Evolutionary conservation across 1,140 invertebrate species (phyloP), one percentile per base, ranked within the genome.

Genomic region (Steinernema khuongi): DNA sequence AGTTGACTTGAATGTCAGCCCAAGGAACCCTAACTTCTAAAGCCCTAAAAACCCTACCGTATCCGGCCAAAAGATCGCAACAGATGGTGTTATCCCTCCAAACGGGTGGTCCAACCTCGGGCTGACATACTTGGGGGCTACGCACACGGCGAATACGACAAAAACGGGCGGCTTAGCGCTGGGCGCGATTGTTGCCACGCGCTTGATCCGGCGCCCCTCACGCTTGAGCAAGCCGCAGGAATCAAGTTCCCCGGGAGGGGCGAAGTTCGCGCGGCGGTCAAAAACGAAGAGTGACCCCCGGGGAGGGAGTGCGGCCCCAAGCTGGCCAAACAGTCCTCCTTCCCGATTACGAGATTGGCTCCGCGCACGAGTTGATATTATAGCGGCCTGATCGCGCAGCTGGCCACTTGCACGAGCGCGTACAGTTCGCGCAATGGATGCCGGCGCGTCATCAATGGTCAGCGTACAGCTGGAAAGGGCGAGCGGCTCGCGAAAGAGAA

Each of bases 381-480:
- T 60, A 60, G 11, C 22, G 2, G 50, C 50, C 14, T 60, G 50
- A 14, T 60, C 50, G 50, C 50, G 50, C 50, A 60, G 50, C 50
- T 60, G 50, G 50, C 22, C 26, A 4, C 22, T 60, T 22, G 36
- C 7, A 22, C 36, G n/a, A 41, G n/a, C 36, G 36, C 7, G 36
- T 41, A 41, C 36, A 41, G 36, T 41, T 41, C 36, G 36, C 36
- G 36, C 36, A 41, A n/a, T 7, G 36, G 36, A n/a, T 41, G 36
- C 36, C 11, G n/a, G n/a, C n/a, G 50, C 50, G 50, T 60, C 50
- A 60, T 60, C 50, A 60, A 60, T 60, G 50, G 50, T 60, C 50
- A 60, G 11, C 50, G 50, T 22, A 26, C 50, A 60, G 50, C 50
- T 60, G 50, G 11, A 60, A 60, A 60, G 50, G 50, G 14, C 50